Evolutionary conservation across 2,888 invertebrate genomes (phyloP), one percentile per base, ranked within the genome.

Genomic region (Aplocera efformata): DNA sequence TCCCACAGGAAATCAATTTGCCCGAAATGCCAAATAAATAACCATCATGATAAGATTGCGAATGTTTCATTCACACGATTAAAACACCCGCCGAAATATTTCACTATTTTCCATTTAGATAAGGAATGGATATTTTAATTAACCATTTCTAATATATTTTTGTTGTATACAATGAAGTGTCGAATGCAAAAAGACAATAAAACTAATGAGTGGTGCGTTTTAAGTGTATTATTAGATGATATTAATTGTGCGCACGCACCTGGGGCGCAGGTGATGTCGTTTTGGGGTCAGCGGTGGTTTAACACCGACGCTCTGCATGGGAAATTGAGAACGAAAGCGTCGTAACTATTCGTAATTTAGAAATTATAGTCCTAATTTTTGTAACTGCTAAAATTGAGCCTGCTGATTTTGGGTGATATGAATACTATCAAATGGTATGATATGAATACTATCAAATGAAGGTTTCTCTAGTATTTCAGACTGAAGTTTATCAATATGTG

Each of bases 201-300:
- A 79, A 74, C 68, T 74, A 79, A 32, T 29, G 26, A 30, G 11
- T 10, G 25, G 21, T 35, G 25, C 9, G 26, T 31, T 33, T 63
- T n/a, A n/a, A n/a, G n/a, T 69, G 72, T 78, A 76, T 74, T 83
- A 80, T 69, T 73, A 69, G 76, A 77, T 72, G 72, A 65, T 78
- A 79, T 83, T 81, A 81, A 83, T 81, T 82, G 82, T 78, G 67
- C 58, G 42, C 25, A 51, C 77, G 80, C 85, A 85, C 84, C 85
- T 85, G 85, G 84, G 61, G 50, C 66, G 83, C 84, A 86, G 85
- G 86, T 86, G 86, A 78, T 71, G 67, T 53, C 67, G 68, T 68
- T 80, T 84, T 83, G 76, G 83, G 83, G 85, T 82, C 83, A 80
- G 70, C 67, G 66, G 62, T 66, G 71, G 67, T 67, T 77, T 77